Evolutionary conservation across 2,113 vertebrate genomes (phyloP).

Genomic region (Brienomyrus longianalis): DNA sequence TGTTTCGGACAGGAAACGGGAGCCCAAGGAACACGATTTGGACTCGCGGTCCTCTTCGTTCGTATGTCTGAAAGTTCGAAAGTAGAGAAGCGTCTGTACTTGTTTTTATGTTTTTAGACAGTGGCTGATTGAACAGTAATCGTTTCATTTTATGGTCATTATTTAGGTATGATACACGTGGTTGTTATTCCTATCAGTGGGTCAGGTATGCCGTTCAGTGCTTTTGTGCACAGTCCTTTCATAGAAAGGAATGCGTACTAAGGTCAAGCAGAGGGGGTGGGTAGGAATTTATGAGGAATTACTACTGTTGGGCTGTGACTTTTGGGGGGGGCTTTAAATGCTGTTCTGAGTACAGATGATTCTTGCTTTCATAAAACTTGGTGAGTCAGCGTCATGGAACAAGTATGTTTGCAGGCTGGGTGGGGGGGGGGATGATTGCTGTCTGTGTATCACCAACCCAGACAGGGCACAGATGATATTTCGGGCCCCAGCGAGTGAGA

Average conservation of each 20-base stretch:
- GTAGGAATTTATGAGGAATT: background rate
- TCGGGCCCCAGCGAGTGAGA: background rate
- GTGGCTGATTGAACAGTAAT: background rate
- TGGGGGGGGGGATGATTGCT: background rate
- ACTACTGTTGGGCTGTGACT: constrained; percentile 6
- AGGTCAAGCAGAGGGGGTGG: constrained; percentile 13
- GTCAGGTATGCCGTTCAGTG: background rate
- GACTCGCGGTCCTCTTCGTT: too few species aligned
- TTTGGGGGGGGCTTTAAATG: background rate
- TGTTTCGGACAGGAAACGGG: too few species aligned
- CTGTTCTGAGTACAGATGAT: background rate
- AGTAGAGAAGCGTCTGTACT: too few species aligned
- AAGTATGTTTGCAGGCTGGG: constrained; percentile 24
- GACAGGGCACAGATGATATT: background rate
- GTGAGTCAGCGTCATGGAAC: background rate
- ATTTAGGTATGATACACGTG: background rate
- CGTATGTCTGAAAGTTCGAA: too few species aligned
- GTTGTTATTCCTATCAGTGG: background rate
- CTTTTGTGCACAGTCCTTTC: constrained; percentile 16
- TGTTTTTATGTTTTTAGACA: background rate
- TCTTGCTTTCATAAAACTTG: background rate
- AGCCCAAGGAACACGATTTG: too few species aligned
- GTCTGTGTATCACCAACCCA: background rate
- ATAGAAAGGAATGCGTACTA: constrained; percentile 34
- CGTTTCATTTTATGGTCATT: background rate